Evolutionary conservation across 2,888 invertebrate species (phyloP), one percentile per base, ranked within the genome.

Genomic region (Caenorhabditis sp.): DNA sequence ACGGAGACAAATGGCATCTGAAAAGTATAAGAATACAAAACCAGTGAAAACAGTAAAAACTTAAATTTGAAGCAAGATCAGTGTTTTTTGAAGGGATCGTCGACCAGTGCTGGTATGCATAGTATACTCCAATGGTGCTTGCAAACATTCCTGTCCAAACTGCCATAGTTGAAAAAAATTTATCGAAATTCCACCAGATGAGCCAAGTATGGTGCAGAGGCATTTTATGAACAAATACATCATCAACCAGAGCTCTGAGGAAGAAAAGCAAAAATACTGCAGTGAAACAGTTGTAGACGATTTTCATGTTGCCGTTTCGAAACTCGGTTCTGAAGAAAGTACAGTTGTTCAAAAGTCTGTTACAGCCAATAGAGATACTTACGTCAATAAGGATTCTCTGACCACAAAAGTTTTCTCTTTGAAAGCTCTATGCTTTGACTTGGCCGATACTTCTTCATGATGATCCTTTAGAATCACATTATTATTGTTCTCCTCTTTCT

Each of bases 121-220:
- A 80, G 61, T 87, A 91, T 6, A 87, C 80, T 8, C 85, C 66
- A 49, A 90, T 68, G 0, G 91, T 90, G 24, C 90, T 90, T 3
- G 66, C 44, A 81, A 87, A 89, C 90, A 91, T 91, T 14, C 82
- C 69, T 10, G 80, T 56, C 91, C 91, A 91, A 4, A 90, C 88
- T 44, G 80, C 68, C 84, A 91, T 83, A 10, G 91, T 91, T 10
- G 80, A 76, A 10, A 88, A 87, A 35, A 91, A 86, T 12, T 89
- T 86, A n/a, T 80, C 75, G 51, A 91, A 91, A 75, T 91, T 91
- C 91, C 91, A 91, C 75, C 87, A 86, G 28, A 91, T 89, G 3
- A 91, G 80, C 91, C 91, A 91, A 19, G 89, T 89, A 61, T 91
- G 91, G 64, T 90, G 80, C 5, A 91, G 66, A 6, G 91, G 91